phyloP scores from a whole-genome alignment of 2,888 invertebrate genomes.

The Zhuqinia jingwanae region DNA sequence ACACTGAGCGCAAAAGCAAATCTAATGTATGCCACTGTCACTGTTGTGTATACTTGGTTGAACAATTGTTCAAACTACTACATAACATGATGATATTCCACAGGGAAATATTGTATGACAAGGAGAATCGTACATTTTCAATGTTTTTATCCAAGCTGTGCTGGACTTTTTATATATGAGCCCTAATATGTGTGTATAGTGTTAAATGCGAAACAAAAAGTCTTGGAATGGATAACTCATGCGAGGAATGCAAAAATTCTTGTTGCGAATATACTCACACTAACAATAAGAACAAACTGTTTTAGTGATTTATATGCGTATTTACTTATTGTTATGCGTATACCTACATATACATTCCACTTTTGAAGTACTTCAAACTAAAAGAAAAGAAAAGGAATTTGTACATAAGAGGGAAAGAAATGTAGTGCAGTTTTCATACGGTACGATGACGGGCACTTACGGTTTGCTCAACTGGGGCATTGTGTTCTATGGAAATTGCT shows the following conservation, averaged over 20 bases:
- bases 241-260: too few relatives aligned
- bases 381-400: conserved; percentile 8
- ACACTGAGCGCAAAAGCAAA: too few relatives aligned
- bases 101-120: conserved; percentile 6
- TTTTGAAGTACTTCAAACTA: background rate
- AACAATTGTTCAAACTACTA: background rate
- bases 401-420: too few relatives aligned
- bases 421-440: conserved; percentile 31
- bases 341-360: background rate
- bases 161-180: background rate
- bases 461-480: conserved; percentile 31
- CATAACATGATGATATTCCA: background rate
- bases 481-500: background rate
- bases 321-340: background rate
- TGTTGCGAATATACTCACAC: too few relatives aligned
- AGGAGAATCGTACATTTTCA: background rate
- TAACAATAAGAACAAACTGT: too few relatives aligned
- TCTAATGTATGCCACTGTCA: too few relatives aligned
- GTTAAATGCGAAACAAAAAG: too few relatives aligned
- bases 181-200: background rate
- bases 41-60: background rate
- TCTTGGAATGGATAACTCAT: too few relatives aligned
- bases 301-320: background rate
- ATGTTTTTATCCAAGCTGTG: conserved; percentile 13
- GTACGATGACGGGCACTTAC: conserved; percentile 47